Percentiles rank a stretch among this genome's conserved stretches.
Conservation (phyloP, 2,888 invertebrate species). For the Pollenia angustigena region DNA sequence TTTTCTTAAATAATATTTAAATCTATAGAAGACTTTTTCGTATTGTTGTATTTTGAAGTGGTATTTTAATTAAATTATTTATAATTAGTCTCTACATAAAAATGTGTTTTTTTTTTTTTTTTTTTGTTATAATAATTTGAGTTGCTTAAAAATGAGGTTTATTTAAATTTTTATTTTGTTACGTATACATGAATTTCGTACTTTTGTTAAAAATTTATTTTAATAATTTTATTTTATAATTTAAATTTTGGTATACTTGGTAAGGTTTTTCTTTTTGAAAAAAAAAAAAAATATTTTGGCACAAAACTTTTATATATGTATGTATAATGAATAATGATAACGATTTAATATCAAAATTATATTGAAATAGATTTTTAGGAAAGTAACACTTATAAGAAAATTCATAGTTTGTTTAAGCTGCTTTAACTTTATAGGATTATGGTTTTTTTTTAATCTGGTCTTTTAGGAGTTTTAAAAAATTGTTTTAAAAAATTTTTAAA, state of each 20-base stretch:
- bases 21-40: conserved; percentile 60
- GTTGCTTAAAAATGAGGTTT: conserved; percentile 68
- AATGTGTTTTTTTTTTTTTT: conserved; percentile 25
- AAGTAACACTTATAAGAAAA: background rate
- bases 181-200: conserved; percentile 72
- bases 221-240: conserved; percentile 35
- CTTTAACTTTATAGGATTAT: background rate
- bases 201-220: conserved; percentile 51
- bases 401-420: conserved; percentile 1
- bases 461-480: too few relatives aligned
- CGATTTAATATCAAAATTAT: conserved; percentile 16
- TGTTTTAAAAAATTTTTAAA: too few relatives aligned
- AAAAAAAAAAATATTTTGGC: conserved; percentile 63
- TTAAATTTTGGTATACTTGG: conserved; percentile 66
- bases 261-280: conserved; percentile 30
- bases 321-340: conserved; percentile 2
- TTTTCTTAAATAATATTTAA: conserved; percentile 12
- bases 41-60: conserved; percentile 37
- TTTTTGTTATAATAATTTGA: conserved; percentile 26
- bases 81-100: conserved; percentile 46
- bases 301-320: conserved; percentile 54
- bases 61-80: conserved; percentile 43
- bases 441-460: too few relatives aligned
- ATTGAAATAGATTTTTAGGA: background rate
- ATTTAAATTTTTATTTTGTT: conserved; percentile 59